Conservation (phyloP, 2,888 invertebrate species). For the Mythimna pallens region DNA sequence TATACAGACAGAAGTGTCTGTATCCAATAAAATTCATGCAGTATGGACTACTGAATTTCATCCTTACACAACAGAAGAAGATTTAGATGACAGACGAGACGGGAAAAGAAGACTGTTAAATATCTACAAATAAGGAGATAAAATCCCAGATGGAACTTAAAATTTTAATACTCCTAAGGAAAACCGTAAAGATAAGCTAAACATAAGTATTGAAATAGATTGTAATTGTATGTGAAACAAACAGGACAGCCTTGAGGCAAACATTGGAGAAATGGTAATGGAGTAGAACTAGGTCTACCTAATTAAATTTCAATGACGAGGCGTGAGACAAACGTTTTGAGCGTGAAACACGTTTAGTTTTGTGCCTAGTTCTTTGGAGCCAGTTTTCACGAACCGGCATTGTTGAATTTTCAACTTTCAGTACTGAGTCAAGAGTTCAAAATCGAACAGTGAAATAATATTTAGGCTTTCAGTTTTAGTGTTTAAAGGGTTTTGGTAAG, state of each 20-base stretch:
- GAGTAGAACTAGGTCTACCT: constrained; percentile 77
- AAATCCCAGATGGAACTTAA: background rate
- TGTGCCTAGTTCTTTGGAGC: constrained; percentile 2
- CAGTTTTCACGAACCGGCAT: background rate
- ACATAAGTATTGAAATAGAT: constrained; percentile 56
- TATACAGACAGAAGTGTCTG: too few relatives aligned
- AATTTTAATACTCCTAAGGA: background rate
- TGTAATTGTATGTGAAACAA: constrained; percentile 61
- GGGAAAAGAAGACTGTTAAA: too few relatives aligned
- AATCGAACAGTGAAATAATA: background rate
- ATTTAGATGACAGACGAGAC: too few relatives aligned
- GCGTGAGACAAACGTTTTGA: constrained; percentile 44
- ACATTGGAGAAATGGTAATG: constrained; percentile 83
- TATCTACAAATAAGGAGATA: too few relatives aligned
- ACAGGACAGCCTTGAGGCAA: constrained; percentile 73
- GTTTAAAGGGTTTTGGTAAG: too few relatives aligned
- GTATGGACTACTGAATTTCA: too few relatives aligned
- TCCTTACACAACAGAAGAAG: too few relatives aligned
- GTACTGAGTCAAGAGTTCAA: background rate
- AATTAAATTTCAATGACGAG: constrained; percentile 79
- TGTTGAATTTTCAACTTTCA: background rate
- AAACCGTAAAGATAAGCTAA: constrained; percentile 11
- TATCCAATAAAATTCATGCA: too few relatives aligned
- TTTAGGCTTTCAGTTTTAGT: background rate
- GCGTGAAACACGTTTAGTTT: constrained; percentile 52